A percentile compares a stretch with the other conserved stretches of the same genome.
Conservation (phyloP, 1,140 invertebrate genomes). For the Bombus sylvicola region DNA sequence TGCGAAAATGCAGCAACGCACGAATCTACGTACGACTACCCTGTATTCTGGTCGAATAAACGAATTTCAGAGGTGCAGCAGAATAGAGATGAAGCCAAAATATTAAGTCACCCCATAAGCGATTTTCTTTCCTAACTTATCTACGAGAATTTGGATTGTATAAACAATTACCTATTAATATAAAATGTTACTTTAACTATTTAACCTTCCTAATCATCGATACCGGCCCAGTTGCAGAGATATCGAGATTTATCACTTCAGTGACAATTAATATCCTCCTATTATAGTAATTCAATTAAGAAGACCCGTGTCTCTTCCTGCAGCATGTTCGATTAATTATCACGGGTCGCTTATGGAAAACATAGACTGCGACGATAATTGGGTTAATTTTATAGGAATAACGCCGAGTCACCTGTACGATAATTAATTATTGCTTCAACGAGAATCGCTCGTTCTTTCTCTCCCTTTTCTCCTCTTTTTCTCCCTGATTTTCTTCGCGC, state of each 20-base stretch:
- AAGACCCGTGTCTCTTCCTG: not conserved
- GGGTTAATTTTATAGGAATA: slow-evolving; percentile 24
- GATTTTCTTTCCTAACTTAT: not conserved
- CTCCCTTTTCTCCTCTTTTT: not conserved
- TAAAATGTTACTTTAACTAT: too few species aligned
- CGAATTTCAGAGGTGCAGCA: not conserved
- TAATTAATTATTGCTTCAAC: slow-evolving; percentile 41
- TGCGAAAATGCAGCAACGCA: slow-evolving; percentile 25
- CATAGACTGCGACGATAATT: slow-evolving; percentile 30
- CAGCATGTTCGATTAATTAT: slow-evolving; percentile 7
- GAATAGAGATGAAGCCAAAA: not conserved
- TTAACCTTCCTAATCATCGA: not conserved
- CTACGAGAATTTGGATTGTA: too few species aligned
- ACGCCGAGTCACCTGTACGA: slow-evolving; percentile 9
- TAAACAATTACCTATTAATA: too few species aligned
- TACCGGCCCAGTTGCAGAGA: too few species aligned
- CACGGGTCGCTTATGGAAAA: slow-evolving; percentile 9
- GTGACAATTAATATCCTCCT: not conserved
- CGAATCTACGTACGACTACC: not conserved
- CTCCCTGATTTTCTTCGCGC: not conserved
- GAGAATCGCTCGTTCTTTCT: not conserved
- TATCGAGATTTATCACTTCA: not conserved
- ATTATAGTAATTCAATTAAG: slow-evolving; percentile 10
- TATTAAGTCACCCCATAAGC: not conserved
- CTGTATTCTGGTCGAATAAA: slow-evolving; percentile 48